Percentiles rank a stretch among this genome's conserved stretches.
These are phyloP conservation scores for Ditula angustiorana DNA, from an alignment of 2,888 invertebrate genomes.

Conservation along the genomic window DNA sequence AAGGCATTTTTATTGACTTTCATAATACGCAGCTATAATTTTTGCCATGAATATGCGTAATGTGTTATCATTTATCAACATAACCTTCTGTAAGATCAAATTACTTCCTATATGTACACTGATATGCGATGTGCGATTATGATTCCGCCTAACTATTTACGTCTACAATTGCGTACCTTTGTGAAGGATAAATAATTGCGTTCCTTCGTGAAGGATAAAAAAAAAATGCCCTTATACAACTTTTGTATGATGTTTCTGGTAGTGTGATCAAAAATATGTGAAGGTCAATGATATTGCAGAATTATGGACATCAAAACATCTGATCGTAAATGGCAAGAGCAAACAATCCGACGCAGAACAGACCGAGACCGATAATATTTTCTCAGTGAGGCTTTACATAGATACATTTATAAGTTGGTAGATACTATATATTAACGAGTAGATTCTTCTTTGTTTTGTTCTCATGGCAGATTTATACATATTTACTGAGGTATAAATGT, in stretches of 20 bases:
- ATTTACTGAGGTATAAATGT: too few species aligned
- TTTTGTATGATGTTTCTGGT: background rate
- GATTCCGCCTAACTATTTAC: slow-evolving; percentile 52
- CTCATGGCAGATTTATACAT: too few species aligned
- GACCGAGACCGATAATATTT: background rate
- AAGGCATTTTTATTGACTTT: background rate
- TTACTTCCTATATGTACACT: slow-evolving; percentile 82
- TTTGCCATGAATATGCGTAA: slow-evolving; percentile 39
- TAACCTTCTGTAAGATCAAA: slow-evolving; percentile 79
- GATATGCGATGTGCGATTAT: slow-evolving; percentile 62
- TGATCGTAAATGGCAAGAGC: background rate
- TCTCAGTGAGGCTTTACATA: background rate
- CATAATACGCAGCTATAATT: slow-evolving; percentile 9
- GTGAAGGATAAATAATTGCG: slow-evolving; percentile 6
- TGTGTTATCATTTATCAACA: slow-evolving; percentile 67
- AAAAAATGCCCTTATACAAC: background rate
- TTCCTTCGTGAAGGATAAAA: background rate
- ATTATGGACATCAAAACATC: background rate
- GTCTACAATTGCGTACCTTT: slow-evolving; percentile 19
- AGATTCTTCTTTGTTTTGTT: too few species aligned
- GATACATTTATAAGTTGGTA: too few species aligned
- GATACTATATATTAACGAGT: too few species aligned
- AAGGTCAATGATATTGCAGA: background rate
- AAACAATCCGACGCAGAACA: background rate
- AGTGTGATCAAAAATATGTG: background rate